phyloP scores from a whole-genome alignment of 2,888 invertebrate genomes.

The Caenorhabditis imperialis region DNA sequence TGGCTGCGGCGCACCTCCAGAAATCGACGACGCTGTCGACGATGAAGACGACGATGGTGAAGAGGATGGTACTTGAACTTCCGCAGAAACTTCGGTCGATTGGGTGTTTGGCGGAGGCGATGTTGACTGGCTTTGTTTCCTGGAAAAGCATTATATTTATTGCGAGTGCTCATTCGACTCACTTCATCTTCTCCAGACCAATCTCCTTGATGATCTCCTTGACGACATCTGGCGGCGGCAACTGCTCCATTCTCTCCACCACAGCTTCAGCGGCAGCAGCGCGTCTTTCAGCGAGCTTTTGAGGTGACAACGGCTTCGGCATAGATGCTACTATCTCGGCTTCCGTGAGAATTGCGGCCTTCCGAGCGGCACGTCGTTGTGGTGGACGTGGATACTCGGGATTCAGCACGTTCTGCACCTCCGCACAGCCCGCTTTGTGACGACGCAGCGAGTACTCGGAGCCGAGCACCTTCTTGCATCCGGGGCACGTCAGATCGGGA shows the following conservation, averaged over 20 bases:
- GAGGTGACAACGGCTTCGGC: background rate
- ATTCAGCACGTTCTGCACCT: constrained; percentile 13
- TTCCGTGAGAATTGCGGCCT: constrained; percentile 1
- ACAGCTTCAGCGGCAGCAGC: background rate
- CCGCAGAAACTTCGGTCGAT: no score
- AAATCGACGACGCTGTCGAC: background rate
- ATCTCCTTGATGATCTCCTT: constrained; percentile 1
- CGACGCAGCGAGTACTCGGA: constrained; percentile 54
- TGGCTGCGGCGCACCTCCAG: constrained; percentile 1
- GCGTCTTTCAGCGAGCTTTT: background rate
- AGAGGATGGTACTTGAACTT: background rate
- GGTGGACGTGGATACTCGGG: constrained; percentile 15
- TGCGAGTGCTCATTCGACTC: constrained; percentile 1
- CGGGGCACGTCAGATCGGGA: constrained; percentile 14
- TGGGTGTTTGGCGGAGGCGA: no score
- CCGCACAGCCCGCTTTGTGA: constrained; percentile 38
- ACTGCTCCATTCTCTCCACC: background rate
- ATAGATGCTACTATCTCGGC: constrained; percentile 9
- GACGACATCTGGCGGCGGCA: constrained; percentile 13
- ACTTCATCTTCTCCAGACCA: constrained; percentile 5
- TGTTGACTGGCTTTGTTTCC: no score
- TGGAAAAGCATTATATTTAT: no score
- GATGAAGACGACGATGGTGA: background rate
- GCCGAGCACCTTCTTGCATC: constrained; percentile 27
- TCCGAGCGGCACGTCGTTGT: constrained; percentile 4